Evolutionary conservation across 2,113 vertebrate genomes (phyloP), one percentile per base, ranked within the genome.

Genomic region (Mobula hypostoma): DNA sequence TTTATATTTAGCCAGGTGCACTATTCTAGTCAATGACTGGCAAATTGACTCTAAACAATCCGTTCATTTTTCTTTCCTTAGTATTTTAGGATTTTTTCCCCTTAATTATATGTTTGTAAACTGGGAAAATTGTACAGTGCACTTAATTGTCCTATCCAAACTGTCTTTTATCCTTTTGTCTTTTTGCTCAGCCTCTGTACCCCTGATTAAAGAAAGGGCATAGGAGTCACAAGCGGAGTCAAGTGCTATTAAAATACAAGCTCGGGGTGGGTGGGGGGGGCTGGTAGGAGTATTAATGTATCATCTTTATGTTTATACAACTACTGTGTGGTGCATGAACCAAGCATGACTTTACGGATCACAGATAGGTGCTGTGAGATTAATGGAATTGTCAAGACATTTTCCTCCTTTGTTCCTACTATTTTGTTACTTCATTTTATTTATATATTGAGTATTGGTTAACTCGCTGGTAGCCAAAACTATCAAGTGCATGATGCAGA

Each of bases 101-200:
- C 98, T 98, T 98, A 96, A 97, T 97, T 97, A 96, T 97, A 97
- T 97, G 98, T 97, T 97, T 98, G 98, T 99, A 99, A 99, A 99
- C 98, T 98, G 98, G 98, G 98, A 98, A 99, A 98, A 98, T 97
- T 97, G 97, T 98, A 98, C 98, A 98, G 98, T 99, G 98, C 98
- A 99, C 97, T 98, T 98, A 97, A 97, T 98, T 98, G 98, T 98
- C 97, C 97, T 97, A 97, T 97, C 97, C 97, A 97, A 98, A 98
- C 97, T 98, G 97, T 96, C 96, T 97, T 97, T 96, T 97, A 98
- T 98, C 98, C 97, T 98, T 97, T 93, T 97, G 96, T 97, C 98
- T 98, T 98, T 97, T 98, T 97, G 98, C 98, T 98, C 97, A 97
- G 97, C 97, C 97, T 96, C 97, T 97, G 97, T 96, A 98, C 97